These are phyloP conservation scores for Lacerta agilis DNA, from an alignment of 2,797 vertebrate genomes.

Conservation along the genomic window DNA sequence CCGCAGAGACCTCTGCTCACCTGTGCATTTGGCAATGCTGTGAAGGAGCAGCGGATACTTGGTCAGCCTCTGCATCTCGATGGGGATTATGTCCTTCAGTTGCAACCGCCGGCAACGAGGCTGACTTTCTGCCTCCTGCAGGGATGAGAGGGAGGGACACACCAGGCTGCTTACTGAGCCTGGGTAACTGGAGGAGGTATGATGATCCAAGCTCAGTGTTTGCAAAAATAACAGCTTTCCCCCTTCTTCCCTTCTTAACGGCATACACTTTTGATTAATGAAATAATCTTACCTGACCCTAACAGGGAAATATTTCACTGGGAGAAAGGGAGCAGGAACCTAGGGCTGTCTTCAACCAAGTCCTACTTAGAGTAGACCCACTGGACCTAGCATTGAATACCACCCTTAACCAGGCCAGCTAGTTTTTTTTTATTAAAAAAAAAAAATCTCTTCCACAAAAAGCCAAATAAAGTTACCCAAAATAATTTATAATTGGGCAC, in stretches of 20 bases:
- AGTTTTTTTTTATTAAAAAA: not conserved
- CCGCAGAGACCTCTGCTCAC: conserved; percentile 64
- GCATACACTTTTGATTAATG: not conserved
- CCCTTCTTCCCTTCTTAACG: not conserved
- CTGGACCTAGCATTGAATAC: no score
- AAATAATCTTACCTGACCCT: not conserved
- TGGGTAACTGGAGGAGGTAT: not conserved
- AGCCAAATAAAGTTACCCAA: not conserved
- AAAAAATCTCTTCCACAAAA: not conserved
- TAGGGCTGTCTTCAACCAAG: no score
- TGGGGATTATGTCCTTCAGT: conserved; percentile 94
- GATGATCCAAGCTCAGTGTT: not conserved
- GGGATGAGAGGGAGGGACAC: not conserved
- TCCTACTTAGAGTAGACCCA: no score
- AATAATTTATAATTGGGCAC: not conserved
- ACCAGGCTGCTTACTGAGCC: not conserved
- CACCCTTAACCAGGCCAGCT: no score
- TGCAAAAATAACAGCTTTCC: not conserved
- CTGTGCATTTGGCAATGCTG: conserved; percentile 91
- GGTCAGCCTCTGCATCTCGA: conserved; percentile 92
- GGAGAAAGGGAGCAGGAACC: not conserved
- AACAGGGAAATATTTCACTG: not conserved
- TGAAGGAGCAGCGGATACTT: conserved; percentile 92
- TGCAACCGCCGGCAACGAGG: conserved; percentile 90
- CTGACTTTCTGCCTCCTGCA: conserved; percentile 90